Conservation (phyloP, 2,797 vertebrate species). For the Iguana delicatissima region DNA sequence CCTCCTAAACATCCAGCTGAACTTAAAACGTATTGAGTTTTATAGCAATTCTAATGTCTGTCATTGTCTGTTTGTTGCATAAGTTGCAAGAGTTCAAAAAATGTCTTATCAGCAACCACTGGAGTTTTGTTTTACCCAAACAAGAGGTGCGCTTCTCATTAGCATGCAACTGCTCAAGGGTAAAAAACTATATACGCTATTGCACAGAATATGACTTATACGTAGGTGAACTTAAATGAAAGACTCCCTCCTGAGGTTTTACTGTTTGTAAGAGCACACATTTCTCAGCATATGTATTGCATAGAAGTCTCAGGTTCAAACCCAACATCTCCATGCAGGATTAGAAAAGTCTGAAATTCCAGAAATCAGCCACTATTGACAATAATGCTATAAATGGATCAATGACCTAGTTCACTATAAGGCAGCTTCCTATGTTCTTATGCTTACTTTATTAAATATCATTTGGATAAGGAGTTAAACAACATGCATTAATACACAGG, state of each 20-base stretch:
- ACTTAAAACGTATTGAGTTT: constrained; percentile 13
- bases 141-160: neutral
- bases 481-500: neutral
- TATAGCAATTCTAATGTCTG: neutral
- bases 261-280: neutral
- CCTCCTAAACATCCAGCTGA: constrained; percentile 35
- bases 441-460: neutral
- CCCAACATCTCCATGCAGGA: neutral
- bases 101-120: neutral
- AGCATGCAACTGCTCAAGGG: neutral
- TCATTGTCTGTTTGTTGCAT: neutral
- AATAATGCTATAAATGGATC: neutral
- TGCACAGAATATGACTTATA: neutral
- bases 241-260: neutral
- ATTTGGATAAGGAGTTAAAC: neutral
- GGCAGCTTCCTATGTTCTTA: neutral
- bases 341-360: neutral
- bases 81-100: constrained; percentile 19
- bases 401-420: neutral
- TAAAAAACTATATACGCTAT: neutral
- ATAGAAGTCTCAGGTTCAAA: neutral
- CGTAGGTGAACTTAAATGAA: neutral
- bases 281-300: neutral
- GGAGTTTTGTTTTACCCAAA: constrained; percentile 15
- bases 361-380: neutral